Evolutionary conservation across 2,888 invertebrate genomes (phyloP).

Genomic region (Patella pellucida): DNA sequence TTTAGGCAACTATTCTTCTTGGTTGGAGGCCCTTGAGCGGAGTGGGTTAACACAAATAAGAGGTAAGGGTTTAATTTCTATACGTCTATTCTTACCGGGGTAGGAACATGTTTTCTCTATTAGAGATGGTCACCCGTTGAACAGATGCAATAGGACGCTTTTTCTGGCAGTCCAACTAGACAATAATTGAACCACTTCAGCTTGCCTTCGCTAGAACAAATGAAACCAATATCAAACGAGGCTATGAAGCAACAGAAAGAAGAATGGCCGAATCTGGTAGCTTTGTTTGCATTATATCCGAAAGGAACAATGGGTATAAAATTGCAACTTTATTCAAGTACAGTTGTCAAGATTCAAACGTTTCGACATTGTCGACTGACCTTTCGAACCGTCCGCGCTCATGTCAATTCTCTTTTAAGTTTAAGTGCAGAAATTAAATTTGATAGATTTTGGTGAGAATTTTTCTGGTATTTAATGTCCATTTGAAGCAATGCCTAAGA

Average conservation of each 20-base stretch:
- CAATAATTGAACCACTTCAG: slow-evolving; percentile 5
- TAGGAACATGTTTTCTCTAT: slow-evolving; percentile 2
- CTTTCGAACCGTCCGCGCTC: background rate
- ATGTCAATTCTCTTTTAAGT: background rate
- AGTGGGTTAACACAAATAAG: background rate
- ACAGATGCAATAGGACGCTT: background rate
- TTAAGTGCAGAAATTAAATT: slow-evolving; percentile 5
- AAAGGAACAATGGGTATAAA: slow-evolving; percentile 2
- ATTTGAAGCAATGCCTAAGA: no score
- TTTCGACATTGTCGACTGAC: slow-evolving; percentile 1
- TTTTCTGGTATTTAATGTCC: no score
- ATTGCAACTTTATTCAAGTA: slow-evolving; percentile 3
- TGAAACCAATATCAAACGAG: slow-evolving; percentile 10
- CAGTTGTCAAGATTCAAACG: background rate
- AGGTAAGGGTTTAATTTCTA: slow-evolving; percentile 5
- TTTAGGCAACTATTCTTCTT: background rate
- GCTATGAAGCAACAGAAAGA: background rate
- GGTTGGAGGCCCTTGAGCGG: background rate
- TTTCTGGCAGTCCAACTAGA: background rate
- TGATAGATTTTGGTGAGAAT: background rate
- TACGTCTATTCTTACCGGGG: background rate
- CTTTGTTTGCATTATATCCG: slow-evolving; percentile 8
- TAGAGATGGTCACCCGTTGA: slow-evolving; percentile 5
- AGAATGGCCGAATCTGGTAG: background rate
- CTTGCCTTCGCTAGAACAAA: slow-evolving; percentile 10